Evolutionary conservation across 2,113 vertebrate species (phyloP), one percentile per base, ranked within the genome.

Genomic region (Otolemur garnettii): DNA sequence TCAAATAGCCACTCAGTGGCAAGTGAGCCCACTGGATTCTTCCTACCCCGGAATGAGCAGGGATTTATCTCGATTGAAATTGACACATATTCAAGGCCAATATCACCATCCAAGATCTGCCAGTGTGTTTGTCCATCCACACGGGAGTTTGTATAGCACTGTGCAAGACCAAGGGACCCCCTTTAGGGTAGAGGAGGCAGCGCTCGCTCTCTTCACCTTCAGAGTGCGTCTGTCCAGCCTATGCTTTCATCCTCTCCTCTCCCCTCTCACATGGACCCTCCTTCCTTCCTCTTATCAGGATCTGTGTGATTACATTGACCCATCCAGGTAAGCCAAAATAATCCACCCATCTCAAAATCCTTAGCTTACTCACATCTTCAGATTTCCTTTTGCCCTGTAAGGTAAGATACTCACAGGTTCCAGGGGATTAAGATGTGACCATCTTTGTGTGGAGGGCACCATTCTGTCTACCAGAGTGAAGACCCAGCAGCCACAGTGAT

Each of bases 141-240:
- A 4, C 15, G n/a, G 81, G 24, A 53, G 4, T 1, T 45, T 7
- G 21, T 2, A 5, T 12, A 28, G 17, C 8, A 12, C 0, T 42
- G 24, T 11, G 2, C 0, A 3, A 24, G 74, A 69, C 75, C 57
- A 13, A 18, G 28, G 4, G 6, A 7, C 74, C 30, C 26, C 10
- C 18, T 33, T 13, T 2, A n/a, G 66, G 81, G 19, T 15, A 33
- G 24, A 74, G 35, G 24, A 66, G 1, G 57, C 4, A 0, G 4
- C 21, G 10, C 2, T 30, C 8, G 7, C 11, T 72, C 10, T n/a
- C 13, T 21, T 35, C 42, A 2, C 7, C 86, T 66, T 55, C 22
- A 35, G 22, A 80, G 45, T 9, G 4, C 4, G 1, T 62, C 42
- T 13, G 30, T 28, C 42, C 42, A 17, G 5, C 33, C 19, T 59